A percentile compares a stretch with the other conserved stretches of the same genome.
phyloP scores from a whole-genome alignment of 2,113 vertebrate genomes.

The Ornithorhynchus anatinus region DNA sequence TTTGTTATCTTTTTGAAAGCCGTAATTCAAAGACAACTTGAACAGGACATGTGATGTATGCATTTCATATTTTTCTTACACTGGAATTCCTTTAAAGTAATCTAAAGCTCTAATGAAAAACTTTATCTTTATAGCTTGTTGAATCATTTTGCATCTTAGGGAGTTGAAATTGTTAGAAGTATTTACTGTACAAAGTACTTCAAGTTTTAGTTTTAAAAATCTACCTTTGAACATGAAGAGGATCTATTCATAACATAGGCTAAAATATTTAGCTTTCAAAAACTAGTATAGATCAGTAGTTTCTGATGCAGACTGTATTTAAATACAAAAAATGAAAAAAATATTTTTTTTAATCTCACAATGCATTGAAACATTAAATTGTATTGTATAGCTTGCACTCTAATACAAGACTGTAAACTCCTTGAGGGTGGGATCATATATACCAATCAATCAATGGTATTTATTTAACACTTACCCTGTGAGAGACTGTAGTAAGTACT shows the following conservation, averaged over 20 bases:
- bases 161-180: background rate
- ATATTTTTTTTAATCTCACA: too few species aligned
- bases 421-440: too few species aligned
- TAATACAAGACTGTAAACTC: too few species aligned
- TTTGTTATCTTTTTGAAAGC: slow-evolving; percentile 28
- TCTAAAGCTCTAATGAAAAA: background rate
- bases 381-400: too few species aligned
- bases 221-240: background rate
- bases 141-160: slow-evolving; percentile 14
- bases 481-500: too few species aligned
- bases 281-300: too few species aligned
- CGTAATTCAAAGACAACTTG: slow-evolving; percentile 39
- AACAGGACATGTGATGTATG: slow-evolving; percentile 14
- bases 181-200: slow-evolving; percentile 7
- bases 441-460: too few species aligned
- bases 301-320: too few species aligned
- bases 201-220: slow-evolving; percentile 5
- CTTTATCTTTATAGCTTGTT: slow-evolving; percentile 25
- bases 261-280: background rate
- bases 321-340: too few species aligned
- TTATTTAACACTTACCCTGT: too few species aligned
- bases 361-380: too few species aligned
- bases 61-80: slow-evolving; percentile 20
- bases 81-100: slow-evolving; percentile 27
- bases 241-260: background rate